Conservation (phyloP, 2,888 invertebrate species). For the Drosophila nr. medialis region DNA sequence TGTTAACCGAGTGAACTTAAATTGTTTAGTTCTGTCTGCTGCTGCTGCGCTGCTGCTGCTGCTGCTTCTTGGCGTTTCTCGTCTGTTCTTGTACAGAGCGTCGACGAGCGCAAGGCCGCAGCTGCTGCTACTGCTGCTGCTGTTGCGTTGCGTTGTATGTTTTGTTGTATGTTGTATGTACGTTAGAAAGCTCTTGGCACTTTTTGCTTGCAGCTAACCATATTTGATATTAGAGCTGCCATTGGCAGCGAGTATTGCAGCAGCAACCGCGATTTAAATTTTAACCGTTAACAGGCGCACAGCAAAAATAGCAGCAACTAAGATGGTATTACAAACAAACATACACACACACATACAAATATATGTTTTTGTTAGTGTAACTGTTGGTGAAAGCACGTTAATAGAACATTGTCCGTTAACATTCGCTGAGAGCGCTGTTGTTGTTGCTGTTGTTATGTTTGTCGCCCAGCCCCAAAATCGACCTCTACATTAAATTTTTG, state of each 20-base stretch:
- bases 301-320: slow-evolving; percentile 18
- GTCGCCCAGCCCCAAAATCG: slow-evolving; percentile 27
- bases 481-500: slow-evolving; percentile 47
- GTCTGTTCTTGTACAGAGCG: slow-evolving; percentile 36
- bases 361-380: slow-evolving; percentile 2
- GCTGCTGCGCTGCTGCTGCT: slow-evolving; percentile 21
- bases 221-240: slow-evolving; percentile 21
- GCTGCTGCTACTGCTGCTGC: slow-evolving; percentile 29
- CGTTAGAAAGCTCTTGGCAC: slow-evolving; percentile 49
- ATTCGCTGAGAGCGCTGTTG: slow-evolving; percentile 28
- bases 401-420: slow-evolving; percentile 59
- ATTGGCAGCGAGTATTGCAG: slow-evolving; percentile 29
- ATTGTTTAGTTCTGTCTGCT: slow-evolving; percentile 61
- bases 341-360: background rate
- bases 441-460: slow-evolving; percentile 13
- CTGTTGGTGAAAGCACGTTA: slow-evolving; percentile 51
- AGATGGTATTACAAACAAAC: slow-evolving; percentile 2
- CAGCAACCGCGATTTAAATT: slow-evolving; percentile 26
- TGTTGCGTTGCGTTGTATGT: slow-evolving; percentile 14
- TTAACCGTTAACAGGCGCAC: slow-evolving; percentile 47
- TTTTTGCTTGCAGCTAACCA: slow-evolving; percentile 25
- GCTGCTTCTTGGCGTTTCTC: slow-evolving; percentile 47
- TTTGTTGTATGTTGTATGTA: slow-evolving; percentile 34
- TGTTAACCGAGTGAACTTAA: slow-evolving; percentile 76
- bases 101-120: slow-evolving; percentile 47